Evolutionary conservation across 2,888 invertebrate genomes (phyloP).

Genomic region (Rhorus exstirpatorius): DNA sequence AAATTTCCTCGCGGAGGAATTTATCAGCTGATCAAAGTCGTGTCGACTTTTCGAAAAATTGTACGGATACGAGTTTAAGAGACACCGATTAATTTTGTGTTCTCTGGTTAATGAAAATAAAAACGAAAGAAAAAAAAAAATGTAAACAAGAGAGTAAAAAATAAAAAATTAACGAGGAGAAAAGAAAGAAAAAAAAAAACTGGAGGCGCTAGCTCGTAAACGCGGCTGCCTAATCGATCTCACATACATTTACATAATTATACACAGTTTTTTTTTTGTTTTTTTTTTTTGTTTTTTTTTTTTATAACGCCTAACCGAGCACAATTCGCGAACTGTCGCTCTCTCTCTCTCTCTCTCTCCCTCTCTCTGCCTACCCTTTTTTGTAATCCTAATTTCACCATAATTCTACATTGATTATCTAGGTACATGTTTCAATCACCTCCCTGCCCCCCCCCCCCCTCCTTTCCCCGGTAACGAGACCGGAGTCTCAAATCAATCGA

Average conservation of each 20-base stretch:
- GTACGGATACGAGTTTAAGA: constrained; percentile 39
- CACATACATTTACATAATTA: constrained; percentile 76
- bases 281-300: constrained; percentile 60
- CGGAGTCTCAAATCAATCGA: constrained; percentile 63
- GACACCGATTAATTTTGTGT: constrained; percentile 38
- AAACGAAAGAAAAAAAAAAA: constrained; percentile 45
- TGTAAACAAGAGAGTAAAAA: constrained; percentile 38
- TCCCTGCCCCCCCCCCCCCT: constrained; percentile 43
- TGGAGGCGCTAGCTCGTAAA: constrained; percentile 67
- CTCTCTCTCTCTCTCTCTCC: constrained; percentile 17
- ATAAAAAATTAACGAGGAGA: constrained; percentile 64
- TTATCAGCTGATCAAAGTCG: constrained; percentile 55
- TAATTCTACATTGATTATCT: constrained; percentile 82
- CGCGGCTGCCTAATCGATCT: constrained; percentile 74
- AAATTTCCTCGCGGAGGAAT: constrained; percentile 58
- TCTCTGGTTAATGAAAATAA: constrained; percentile 40
- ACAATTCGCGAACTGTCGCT: constrained; percentile 52
- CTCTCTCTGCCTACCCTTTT: constrained; percentile 48
- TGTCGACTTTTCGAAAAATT: constrained; percentile 54
- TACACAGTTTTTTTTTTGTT: constrained; percentile 74
- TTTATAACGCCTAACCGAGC: constrained; percentile 66
- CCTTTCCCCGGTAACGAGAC: no score
- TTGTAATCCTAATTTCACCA: constrained; percentile 75
- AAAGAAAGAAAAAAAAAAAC: constrained; percentile 56
- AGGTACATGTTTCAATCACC: constrained; percentile 75